Evolutionary conservation across 1,140 invertebrate species (phyloP).

Genomic region (Heliconius nattereri): DNA sequence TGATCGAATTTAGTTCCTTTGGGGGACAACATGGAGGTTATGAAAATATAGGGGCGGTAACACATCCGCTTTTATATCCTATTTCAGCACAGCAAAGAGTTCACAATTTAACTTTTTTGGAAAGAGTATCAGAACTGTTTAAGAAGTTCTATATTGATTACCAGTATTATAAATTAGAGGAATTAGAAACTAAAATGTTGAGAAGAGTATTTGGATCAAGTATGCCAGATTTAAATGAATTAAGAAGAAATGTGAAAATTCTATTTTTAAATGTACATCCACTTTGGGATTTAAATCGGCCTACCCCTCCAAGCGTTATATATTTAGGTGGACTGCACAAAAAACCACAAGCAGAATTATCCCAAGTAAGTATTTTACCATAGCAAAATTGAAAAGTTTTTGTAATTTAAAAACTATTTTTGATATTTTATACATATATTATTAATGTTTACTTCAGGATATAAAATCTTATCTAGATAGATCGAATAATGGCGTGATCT

Average conservation of each 20-base stretch:
- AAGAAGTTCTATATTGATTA: constrained; percentile 22
- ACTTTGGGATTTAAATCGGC: constrained; percentile 39
- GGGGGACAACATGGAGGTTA: constrained; percentile 30
- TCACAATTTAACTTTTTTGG: constrained; percentile 38
- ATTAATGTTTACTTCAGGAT: not conserved
- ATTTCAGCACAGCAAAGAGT: constrained; percentile 41
- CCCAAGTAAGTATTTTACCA: constrained; percentile 7
- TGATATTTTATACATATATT: not conserved
- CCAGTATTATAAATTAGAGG: constrained; percentile 19
- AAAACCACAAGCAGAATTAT: constrained; percentile 18
- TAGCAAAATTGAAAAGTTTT: not conserved
- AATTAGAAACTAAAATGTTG: constrained; percentile 54
- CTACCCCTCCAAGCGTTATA: constrained; percentile 23
- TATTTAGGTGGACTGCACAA: constrained; percentile 32
- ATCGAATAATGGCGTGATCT: constrained; percentile 81
- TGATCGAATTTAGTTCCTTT: constrained; percentile 51
- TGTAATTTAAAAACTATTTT: no score
- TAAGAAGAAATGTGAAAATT: constrained; percentile 78
- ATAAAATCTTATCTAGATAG: constrained; percentile 65
- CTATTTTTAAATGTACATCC: constrained; percentile 80
- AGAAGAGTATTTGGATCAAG: constrained; percentile 63
- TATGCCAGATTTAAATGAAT: constrained; percentile 61
- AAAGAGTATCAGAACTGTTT: constrained; percentile 40
- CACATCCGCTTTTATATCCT: constrained; percentile 48
- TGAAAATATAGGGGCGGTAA: constrained; percentile 35